These are phyloP conservation scores for Araneus ventricosus DNA, from an alignment of 1,140 invertebrate species.

Conservation along the genomic window DNA sequence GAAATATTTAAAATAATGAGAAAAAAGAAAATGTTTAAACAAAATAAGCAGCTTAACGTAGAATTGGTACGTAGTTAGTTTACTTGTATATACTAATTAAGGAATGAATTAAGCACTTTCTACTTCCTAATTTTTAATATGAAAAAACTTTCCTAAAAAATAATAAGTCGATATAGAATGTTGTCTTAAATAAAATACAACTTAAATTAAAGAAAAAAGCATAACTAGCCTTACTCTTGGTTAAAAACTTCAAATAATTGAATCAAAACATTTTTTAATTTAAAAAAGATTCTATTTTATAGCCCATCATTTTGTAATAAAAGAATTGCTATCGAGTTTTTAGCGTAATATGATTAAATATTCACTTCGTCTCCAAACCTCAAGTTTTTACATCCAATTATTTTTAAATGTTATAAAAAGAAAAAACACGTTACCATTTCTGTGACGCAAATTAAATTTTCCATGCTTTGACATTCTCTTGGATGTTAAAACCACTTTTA, in stretches of 20 bases:
- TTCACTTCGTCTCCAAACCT: not conserved
- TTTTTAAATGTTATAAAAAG: not conserved
- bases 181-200: too few relatives aligned
- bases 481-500: conserved; percentile 5
- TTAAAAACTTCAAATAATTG: not conserved
- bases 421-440: not conserved
- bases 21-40: too few relatives aligned
- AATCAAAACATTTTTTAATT: not conserved
- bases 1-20: too few relatives aligned
- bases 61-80: too few relatives aligned
- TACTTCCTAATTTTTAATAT: too few relatives aligned
- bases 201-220: too few relatives aligned
- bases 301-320: not conserved
- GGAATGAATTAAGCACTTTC: too few relatives aligned
- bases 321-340: not conserved
- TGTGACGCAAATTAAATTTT: not conserved
- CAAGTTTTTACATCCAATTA: not conserved
- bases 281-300: not conserved
- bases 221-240: too few relatives aligned
- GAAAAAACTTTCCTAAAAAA: too few relatives aligned
- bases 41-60: too few relatives aligned
- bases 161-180: too few relatives aligned
- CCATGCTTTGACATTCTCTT: not conserved
- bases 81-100: too few relatives aligned
- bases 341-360: not conserved